Conservation (phyloP, 2,113 vertebrate species). For the Nipponia nippon region DNA sequence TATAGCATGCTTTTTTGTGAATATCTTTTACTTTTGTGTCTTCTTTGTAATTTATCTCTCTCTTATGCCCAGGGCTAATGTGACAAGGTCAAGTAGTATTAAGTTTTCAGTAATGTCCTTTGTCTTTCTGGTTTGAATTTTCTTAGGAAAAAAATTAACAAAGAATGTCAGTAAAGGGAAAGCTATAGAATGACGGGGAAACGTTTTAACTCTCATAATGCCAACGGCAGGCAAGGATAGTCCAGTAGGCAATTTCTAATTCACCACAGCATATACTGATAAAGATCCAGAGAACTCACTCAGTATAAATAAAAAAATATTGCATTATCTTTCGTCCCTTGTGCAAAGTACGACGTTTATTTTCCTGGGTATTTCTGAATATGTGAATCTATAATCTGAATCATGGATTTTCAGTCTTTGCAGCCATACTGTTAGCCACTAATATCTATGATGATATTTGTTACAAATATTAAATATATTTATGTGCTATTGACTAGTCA, state of each 20-base stretch:
- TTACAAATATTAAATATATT: background rate
- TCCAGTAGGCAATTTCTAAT: background rate
- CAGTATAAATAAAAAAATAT: background rate
- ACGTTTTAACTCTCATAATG: conserved; percentile 45
- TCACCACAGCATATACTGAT: background rate
- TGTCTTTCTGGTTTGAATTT: conserved; percentile 86
- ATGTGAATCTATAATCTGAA: background rate
- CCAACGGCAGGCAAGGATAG: conserved; percentile 26
- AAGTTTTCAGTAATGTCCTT: conserved; percentile 81
- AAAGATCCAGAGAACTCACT: background rate
- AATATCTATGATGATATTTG: background rate
- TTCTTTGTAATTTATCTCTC: conserved; percentile 83
- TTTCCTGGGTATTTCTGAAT: background rate
- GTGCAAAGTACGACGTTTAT: background rate
- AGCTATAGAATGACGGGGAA: conserved; percentile 55
- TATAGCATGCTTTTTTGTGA: conserved; percentile 62
- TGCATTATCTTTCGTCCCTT: background rate
- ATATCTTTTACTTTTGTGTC: conserved; percentile 77
- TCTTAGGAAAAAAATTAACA: conserved; percentile 73
- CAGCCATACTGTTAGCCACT: background rate
- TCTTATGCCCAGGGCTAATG: conserved; percentile 81
- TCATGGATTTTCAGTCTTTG: background rate
- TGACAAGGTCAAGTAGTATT: conserved; percentile 84
- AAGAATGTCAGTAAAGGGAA: conserved; percentile 70
- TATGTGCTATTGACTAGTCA: background rate